Percentiles rank a stretch among this genome's conserved stretches.
phyloP scores from a whole-genome alignment of 2,113 vertebrate species.

The Erythrolamprus reginae region DNA sequence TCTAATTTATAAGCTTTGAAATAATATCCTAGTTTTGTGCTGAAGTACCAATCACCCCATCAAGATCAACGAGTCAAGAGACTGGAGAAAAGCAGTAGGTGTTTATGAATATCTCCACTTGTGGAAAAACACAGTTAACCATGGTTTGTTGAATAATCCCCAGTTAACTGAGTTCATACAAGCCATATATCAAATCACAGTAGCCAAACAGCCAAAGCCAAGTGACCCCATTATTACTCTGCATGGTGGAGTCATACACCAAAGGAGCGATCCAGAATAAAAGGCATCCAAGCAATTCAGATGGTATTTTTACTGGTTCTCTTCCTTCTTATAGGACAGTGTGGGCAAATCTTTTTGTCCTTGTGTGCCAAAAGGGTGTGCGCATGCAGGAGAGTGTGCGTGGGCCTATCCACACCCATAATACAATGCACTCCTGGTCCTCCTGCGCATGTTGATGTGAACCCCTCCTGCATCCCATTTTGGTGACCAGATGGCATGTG shows the following conservation, averaged over 20 bases:
- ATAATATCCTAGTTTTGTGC: slow-evolving; percentile 5
- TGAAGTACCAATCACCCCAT: neutral
- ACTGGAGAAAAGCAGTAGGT: neutral
- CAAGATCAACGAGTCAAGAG: neutral
- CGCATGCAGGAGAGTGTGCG: too few species aligned
- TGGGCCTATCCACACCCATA: too few species aligned
- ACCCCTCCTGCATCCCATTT: too few species aligned
- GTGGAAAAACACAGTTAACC: neutral
- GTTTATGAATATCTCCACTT: neutral
- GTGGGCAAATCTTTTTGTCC: too few species aligned
- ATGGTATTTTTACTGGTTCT: neutral
- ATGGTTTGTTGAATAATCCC: neutral
- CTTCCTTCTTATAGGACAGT: neutral
- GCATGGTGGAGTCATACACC: neutral
- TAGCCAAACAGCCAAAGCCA: neutral
- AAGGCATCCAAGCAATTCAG: neutral
- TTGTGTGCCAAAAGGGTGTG: too few species aligned
- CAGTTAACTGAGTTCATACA: neutral
- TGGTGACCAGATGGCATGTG: too few species aligned
- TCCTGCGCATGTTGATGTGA: too few species aligned
- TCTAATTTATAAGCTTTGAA: slow-evolving; percentile 11
- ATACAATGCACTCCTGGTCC: too few species aligned
- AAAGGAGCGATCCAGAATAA: neutral
- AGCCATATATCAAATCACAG: too few species aligned
- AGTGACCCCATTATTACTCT: neutral